Percentiles rank a stretch among this genome's conserved stretches.
phyloP scores from a whole-genome alignment of 2,113 vertebrate genomes.

The Solenodon paradoxus region DNA sequence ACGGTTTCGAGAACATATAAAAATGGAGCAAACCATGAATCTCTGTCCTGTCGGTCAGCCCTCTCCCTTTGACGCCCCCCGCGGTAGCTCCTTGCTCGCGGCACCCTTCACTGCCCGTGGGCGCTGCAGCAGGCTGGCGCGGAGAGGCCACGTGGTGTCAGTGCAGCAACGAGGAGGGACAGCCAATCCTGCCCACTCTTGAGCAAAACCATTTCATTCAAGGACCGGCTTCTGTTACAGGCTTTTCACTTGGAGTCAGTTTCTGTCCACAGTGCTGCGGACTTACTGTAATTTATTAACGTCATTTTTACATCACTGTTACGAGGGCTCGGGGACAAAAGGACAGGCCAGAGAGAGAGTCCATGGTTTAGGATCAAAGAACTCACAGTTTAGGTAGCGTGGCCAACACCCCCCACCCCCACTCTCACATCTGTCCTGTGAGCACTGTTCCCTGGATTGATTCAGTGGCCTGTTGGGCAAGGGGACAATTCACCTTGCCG shows the following conservation, averaged over 20 bases:
- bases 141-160: too few species aligned
- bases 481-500: neutral
- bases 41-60: neutral
- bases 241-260: too few species aligned
- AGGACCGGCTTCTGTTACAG: too few species aligned
- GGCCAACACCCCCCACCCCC: neutral
- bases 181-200: too few species aligned
- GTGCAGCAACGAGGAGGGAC: too few species aligned
- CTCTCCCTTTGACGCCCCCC: neutral
- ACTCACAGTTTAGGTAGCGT: neutral
- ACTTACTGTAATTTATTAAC: too few species aligned
- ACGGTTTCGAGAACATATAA: neutral
- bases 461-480: neutral
- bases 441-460: neutral
- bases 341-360: neutral
- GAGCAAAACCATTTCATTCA: too few species aligned
- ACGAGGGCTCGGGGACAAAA: neutral
- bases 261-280: too few species aligned
- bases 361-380: neutral
- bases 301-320: neutral
- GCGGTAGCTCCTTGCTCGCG: too few species aligned
- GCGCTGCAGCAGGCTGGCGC: too few species aligned
- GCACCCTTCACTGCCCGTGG: too few species aligned
- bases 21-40: neutral
- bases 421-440: neutral